Evolutionary conservation across 1,140 invertebrate species (phyloP), one percentile per base, ranked within the genome.

Genomic region (Listronotus bonariensis): DNA sequence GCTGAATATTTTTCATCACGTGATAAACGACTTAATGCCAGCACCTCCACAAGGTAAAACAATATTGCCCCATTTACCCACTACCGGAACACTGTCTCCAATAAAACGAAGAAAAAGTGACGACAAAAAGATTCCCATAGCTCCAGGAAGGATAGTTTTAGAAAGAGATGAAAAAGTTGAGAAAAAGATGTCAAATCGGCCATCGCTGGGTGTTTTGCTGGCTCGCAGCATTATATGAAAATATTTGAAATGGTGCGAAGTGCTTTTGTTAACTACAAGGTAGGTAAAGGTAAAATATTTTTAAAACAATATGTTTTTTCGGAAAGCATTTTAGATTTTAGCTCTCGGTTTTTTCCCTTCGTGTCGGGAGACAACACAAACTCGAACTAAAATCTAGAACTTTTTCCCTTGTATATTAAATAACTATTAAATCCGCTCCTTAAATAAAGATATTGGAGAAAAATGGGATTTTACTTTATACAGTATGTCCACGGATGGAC

Each of bases 201-300:
- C 66, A 76, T 81, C 5, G 79, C 85, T 18, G 89, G 89, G 11
- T 84, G 52, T 46, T 93, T 92, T 77, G 80, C 81, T 38, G 85
- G 83, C 51, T 81, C 85, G 14, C 86, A 88, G 0, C 88, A 92
- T 76, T 94, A 93, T 76, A 82, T 90, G 78, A 90, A 89, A 74
- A 79, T 94, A 15, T 89, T 90, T 75, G 89, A 91, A 14, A 85
- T 87, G 15, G 73, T 94, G 9, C 87, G 85, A 74, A 87, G 86
- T 62, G 87, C 91, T 6, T 90, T 92, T 78, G 85, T 84, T 1
- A 93, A 92, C 82, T 93, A 93, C 76, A 90, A 90, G 80, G 88
- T 89, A 73, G 69, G 71, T 59, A 6, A 8, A 1, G 31, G 18
- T 64, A 10, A 26, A 34, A 34, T 32, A n/a, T n/a, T n/a, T n/a